A percentile compares a stretch with the other conserved stretches of the same genome.
Conservation (phyloP, 2,888 invertebrate species). For the Odontocolon sp. region DNA sequence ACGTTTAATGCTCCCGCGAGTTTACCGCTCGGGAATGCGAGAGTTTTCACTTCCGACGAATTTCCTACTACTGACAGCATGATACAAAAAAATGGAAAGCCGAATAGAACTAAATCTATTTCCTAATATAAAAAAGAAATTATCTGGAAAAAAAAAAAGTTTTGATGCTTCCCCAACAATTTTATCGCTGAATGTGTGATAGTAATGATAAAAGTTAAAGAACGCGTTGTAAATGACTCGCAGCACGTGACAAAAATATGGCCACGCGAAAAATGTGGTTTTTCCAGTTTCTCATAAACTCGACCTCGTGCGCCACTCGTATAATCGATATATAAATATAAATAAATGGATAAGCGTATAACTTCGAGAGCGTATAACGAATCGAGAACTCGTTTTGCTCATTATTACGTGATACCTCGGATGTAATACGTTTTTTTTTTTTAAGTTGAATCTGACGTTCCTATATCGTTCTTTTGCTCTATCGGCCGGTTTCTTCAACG, state of each 20-base stretch:
- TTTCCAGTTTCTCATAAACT: slow-evolving; percentile 39
- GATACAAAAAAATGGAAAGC: neutral
- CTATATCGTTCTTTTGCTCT: too few relatives aligned
- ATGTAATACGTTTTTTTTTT: neutral
- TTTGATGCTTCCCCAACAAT: neutral
- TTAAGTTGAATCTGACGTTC: neutral
- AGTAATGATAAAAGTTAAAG: neutral
- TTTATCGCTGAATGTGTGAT: neutral
- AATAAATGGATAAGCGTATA: slow-evolving; percentile 43
- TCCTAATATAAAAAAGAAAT: neutral
- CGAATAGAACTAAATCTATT: neutral
- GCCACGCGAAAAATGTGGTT: slow-evolving; percentile 30
- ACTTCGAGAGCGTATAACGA: neutral
- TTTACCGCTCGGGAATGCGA: slow-evolving; percentile 44
- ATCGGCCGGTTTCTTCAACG: too few relatives aligned
- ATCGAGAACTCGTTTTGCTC: slow-evolving; percentile 47
- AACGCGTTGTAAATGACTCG: neutral
- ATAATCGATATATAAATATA: slow-evolving; percentile 36
- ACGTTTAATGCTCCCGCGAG: slow-evolving; percentile 14
- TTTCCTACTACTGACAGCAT: slow-evolving; percentile 39
- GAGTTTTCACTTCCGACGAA: slow-evolving; percentile 57
- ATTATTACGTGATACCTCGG: slow-evolving; percentile 40
- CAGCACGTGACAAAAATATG: slow-evolving; percentile 8
- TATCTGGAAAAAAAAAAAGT: neutral
- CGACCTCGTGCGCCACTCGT: slow-evolving; percentile 13